Conservation (phyloP, 2,797 vertebrate species). For the Lacerta agilis region DNA sequence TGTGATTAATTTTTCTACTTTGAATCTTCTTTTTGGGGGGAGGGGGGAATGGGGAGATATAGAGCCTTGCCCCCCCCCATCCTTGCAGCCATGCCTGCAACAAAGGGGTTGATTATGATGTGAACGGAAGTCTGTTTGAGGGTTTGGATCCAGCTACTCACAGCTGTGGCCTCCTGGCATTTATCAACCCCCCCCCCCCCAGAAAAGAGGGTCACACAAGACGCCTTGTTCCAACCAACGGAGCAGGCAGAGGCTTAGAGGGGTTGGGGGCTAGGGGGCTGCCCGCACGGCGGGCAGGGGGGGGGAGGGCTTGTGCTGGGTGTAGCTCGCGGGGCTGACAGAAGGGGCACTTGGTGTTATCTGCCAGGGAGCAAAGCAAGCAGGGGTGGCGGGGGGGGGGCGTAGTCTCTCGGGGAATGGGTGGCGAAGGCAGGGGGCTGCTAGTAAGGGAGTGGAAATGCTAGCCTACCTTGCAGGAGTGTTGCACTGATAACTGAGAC, state of each 20-base stretch:
- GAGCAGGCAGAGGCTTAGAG: background rate
- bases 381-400: too few relatives aligned
- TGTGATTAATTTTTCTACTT: background rate
- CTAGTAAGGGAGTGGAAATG: too few relatives aligned
- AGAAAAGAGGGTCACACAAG: background rate
- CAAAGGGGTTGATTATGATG: background rate
- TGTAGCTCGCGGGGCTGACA: too few relatives aligned
- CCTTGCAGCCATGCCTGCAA: background rate
- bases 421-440: background rate
- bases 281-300: too few relatives aligned
- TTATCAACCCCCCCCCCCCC: background rate
- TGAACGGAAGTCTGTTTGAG: conserved; percentile 1
- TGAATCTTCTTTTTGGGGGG: background rate
- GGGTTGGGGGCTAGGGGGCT: background rate
- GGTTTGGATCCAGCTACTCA: background rate
- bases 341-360: background rate
- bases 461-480: background rate
- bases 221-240: background rate
- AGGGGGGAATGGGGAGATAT: background rate
- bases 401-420: background rate
- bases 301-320: too few relatives aligned
- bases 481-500: background rate
- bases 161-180: background rate
- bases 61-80: background rate
- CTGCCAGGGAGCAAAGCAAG: background rate